Percentiles rank a stretch among this genome's conserved stretches.
Conservation (phyloP, 2,888 invertebrate genomes). For the Rutpela maculata region DNA sequence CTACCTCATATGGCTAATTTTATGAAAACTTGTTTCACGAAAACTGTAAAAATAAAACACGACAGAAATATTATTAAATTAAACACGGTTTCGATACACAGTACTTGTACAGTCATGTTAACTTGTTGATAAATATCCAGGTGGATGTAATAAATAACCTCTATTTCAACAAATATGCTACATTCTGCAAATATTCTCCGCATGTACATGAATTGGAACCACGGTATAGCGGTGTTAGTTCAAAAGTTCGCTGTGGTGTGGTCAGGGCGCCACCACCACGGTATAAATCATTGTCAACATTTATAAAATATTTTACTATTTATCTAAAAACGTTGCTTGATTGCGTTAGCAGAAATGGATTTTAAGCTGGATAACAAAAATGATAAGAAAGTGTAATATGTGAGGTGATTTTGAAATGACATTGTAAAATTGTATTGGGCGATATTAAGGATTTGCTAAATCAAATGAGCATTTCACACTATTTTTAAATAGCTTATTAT, state of each 20-base stretch:
- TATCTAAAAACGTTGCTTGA: background rate
- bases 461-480: no score
- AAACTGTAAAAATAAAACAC: slow-evolving; percentile 8
- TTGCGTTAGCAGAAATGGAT: background rate
- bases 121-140: slow-evolving; percentile 28
- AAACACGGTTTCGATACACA: background rate
- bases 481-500: no score
- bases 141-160: slow-evolving; percentile 22
- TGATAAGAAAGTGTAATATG: no score
- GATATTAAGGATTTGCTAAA: no score
- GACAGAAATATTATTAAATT: slow-evolving; percentile 22
- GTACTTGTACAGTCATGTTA: slow-evolving; percentile 19
- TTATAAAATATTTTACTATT: slow-evolving; percentile 19
- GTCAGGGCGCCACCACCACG: slow-evolving; percentile 5
- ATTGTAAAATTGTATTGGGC: no score
- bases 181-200: slow-evolving; percentile 18
- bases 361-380: background rate
- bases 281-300: slow-evolving; percentile 17
- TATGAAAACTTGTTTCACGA: background rate
- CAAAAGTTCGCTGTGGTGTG: slow-evolving; percentile 2
- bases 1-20: background rate
- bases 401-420: no score
- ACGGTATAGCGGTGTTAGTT: slow-evolving; percentile 6
- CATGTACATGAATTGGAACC: slow-evolving; percentile 15
- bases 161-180: slow-evolving; percentile 19